These are phyloP conservation scores for Solenopsis fugax DNA, from an alignment of 1,140 invertebrate species.

Conservation along the genomic window DNA sequence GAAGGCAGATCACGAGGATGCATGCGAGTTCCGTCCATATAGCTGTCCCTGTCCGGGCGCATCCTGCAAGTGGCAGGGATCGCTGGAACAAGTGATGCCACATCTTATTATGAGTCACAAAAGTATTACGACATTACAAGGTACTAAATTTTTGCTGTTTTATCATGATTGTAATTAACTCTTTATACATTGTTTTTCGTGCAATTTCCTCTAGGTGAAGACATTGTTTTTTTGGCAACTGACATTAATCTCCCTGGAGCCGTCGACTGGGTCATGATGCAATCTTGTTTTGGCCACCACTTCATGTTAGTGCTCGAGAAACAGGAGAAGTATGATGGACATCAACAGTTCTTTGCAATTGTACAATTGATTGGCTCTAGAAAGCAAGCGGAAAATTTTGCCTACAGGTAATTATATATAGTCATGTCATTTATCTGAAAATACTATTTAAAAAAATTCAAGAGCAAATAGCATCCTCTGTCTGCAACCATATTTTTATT, in stretches of 20 bases:
- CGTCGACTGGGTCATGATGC: slow-evolving; percentile 99
- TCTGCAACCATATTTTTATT: too few species aligned
- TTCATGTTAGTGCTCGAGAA: slow-evolving; percentile 99
- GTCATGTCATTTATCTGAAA: slow-evolving; percentile 29
- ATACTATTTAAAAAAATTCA: slow-evolving; percentile 3
- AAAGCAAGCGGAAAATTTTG: slow-evolving; percentile 99
- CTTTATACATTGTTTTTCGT: neutral
- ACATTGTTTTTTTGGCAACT: slow-evolving; percentile 99
- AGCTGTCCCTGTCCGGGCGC: slow-evolving; percentile 99
- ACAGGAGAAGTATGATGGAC: slow-evolving; percentile 98
- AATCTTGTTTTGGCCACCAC: slow-evolving; percentile 99
- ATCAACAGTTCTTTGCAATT: slow-evolving; percentile 99
- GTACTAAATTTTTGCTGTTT: slow-evolving; percentile 75
- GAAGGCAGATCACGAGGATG: slow-evolving; percentile 99
- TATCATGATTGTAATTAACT: neutral
- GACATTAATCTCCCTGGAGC: slow-evolving; percentile 99
- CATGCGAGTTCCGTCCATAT: slow-evolving; percentile 98
- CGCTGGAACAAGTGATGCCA: slow-evolving; percentile 98
- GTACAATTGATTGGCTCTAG: slow-evolving; percentile 99
- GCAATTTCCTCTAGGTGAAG: slow-evolving; percentile 90
- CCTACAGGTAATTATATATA: slow-evolving; percentile 91
- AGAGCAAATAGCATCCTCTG: too few species aligned
- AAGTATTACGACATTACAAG: slow-evolving; percentile 98
- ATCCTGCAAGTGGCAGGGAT: slow-evolving; percentile 99
- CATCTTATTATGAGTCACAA: slow-evolving; percentile 99